phyloP scores from a whole-genome alignment of 2,113 vertebrate genomes.

The Apeltes quadracus region DNA sequence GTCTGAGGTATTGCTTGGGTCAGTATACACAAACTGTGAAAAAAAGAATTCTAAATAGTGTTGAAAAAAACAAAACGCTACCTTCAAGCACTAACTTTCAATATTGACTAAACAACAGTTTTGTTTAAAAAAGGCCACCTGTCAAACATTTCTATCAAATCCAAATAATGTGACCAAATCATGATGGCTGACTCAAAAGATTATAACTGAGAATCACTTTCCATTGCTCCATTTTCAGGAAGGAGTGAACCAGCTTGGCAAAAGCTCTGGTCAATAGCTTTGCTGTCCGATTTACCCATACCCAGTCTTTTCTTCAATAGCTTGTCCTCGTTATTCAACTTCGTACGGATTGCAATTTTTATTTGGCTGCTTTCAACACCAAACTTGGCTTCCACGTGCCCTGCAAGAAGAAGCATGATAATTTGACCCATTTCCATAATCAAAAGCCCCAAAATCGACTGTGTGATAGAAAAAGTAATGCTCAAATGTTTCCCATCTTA shows the following conservation, averaged over 20 bases:
- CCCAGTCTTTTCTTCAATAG: constrained; percentile 78
- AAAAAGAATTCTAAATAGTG: constrained; percentile 31
- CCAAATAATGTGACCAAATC: neutral
- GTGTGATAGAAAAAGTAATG: neutral
- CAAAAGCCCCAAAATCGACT: neutral
- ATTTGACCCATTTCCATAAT: neutral
- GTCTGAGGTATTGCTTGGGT: neutral
- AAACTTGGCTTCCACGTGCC: constrained; percentile 72
- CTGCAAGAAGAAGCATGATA: constrained; percentile 44
- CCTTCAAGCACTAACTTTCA: constrained; percentile 12
- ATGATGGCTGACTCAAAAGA: constrained; percentile 14
- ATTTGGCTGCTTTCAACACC: constrained; percentile 71
- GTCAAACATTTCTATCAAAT: constrained; percentile 30
- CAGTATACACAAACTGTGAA: constrained; percentile 15
- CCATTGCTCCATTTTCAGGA: constrained; percentile 35
- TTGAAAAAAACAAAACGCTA: constrained; percentile 1
- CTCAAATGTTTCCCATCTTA: constrained; percentile 19
- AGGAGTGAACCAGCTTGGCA: constrained; percentile 54
- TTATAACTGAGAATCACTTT: constrained; percentile 52
- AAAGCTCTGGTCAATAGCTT: constrained; percentile 46
- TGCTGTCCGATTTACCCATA: constrained; percentile 64
- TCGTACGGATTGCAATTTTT: constrained; percentile 76
- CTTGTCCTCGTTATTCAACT: constrained; percentile 80
- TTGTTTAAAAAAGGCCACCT: constrained; percentile 16
- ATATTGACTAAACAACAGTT: constrained; percentile 25